Evolutionary conservation across 2,888 invertebrate species (phyloP).

Genomic region (Microctonus brassicae): DNA sequence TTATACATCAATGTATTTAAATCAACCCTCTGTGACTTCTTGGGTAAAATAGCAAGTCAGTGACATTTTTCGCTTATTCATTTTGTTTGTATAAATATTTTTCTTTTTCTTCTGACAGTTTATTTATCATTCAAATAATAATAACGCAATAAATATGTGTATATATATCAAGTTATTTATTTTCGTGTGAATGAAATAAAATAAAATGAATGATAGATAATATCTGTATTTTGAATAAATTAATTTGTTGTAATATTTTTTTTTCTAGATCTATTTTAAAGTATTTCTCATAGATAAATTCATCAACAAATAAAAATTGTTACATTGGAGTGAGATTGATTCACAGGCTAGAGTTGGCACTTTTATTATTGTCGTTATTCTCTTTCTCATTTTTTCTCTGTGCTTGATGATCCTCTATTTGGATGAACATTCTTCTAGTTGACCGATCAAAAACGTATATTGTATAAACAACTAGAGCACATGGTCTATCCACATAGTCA

Average conservation of each 20-base stretch:
- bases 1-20: conserved; percentile 19
- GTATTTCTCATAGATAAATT: too few species aligned
- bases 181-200: too few species aligned
- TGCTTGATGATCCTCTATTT: background rate
- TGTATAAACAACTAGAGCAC: conserved; percentile 29
- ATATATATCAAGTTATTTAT: too few species aligned
- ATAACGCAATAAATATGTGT: background rate
- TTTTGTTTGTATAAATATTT: background rate
- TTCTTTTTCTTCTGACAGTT: background rate
- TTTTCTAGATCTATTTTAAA: too few species aligned
- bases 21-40: conserved; percentile 16
- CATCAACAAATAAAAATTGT: background rate
- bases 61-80: background rate
- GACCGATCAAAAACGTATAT: conserved; percentile 55
- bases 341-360: too few species aligned
- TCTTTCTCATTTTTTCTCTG: background rate
- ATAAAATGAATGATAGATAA: too few species aligned
- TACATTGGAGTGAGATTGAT: background rate
- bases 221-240: too few species aligned
- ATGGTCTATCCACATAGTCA: conserved; percentile 9
- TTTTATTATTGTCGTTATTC: too few species aligned
- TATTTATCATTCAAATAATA: background rate
- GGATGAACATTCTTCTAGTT: conserved; percentile 48
- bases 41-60: background rate
- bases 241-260: too few species aligned